A percentile compares a stretch with the other conserved stretches of the same genome.
Conservation (phyloP, 2,113 vertebrate genomes). For the Felis catus region F.catus_Fca126_mat1.0 CM031413.1:58520501-58521000, state of each 20-base stretch:
- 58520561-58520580: not conserved
- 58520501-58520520: not conserved
- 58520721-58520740: not conserved
- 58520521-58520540: not conserved
- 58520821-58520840: not conserved
- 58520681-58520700: no score
- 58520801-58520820: no score
- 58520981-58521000: not conserved
- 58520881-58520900: not conserved
- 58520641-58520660: not conserved
- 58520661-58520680: not conserved
- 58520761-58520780: not conserved
- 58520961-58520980: not conserved
- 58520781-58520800: no score
- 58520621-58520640: not conserved
- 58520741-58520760: not conserved
- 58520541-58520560: not conserved
- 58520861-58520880: not conserved
- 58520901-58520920: not conserved
- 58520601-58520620: not conserved
- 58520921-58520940: not conserved
- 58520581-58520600: not conserved
- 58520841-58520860: not conserved
- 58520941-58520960: not conserved
- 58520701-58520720: not conserved